phyloP scores from a whole-genome alignment of 2,113 vertebrate genomes.

The Burhinus oedicnemus region DNA sequence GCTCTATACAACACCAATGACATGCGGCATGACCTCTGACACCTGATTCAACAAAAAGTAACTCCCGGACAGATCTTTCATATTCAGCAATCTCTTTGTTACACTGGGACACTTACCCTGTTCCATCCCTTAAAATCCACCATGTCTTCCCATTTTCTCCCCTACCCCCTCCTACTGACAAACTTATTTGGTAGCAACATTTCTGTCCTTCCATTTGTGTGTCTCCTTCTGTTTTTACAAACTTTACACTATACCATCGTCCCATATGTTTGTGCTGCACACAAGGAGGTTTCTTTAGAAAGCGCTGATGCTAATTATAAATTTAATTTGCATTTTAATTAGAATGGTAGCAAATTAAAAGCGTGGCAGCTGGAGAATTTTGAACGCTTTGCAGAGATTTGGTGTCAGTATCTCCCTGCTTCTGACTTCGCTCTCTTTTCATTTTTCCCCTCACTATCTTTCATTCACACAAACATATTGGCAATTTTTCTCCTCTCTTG shows the following conservation, averaged over 20 bases:
- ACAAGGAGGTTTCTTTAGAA: conserved; percentile 97
- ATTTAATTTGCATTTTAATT: conserved; percentile 99
- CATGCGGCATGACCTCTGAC: conserved; percentile 86
- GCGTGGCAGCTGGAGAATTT: conserved; percentile 99
- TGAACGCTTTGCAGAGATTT: conserved; percentile 91
- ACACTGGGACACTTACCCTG: conserved; percentile 65
- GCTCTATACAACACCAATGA: conserved; percentile 83
- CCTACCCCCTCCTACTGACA: background rate
- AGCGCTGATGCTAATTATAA: conserved; percentile 99
- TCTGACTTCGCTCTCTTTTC: conserved; percentile 79
- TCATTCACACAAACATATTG: conserved; percentile 78
- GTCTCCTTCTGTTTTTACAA: conserved; percentile 78
- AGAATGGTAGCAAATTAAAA: conserved; percentile 99
- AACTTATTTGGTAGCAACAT: conserved; percentile 56
- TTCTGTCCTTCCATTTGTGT: conserved; percentile 55
- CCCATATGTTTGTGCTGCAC: conserved; percentile 96
- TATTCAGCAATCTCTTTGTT: conserved; percentile 83
- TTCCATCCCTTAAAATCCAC: conserved; percentile 41
- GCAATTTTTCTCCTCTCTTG: conserved; percentile 58
- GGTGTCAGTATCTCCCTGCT: conserved; percentile 84
- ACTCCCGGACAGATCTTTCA: conserved; percentile 75
- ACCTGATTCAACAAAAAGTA: conserved; percentile 88
- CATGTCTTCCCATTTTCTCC: background rate
- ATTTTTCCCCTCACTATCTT: conserved; percentile 77
- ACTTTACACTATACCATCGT: conserved; percentile 80